Base-by-base conservation (phyloP, 2,888 invertebrate genomes). In the Drosophila rellima region DNA sequence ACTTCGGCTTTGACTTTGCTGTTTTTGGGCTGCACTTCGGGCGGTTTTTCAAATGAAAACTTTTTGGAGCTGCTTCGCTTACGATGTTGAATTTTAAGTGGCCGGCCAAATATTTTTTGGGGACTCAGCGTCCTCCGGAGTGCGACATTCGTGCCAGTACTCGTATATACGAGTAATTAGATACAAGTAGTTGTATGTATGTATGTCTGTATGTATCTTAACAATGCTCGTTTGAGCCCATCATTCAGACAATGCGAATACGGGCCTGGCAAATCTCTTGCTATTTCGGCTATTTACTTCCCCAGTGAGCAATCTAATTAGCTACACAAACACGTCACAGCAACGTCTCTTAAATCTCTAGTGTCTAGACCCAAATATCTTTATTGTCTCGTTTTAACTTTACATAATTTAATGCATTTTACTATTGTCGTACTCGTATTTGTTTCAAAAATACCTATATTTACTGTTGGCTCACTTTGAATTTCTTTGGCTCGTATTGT, bases 401-500 rank as follows among this genome's bases (percentile, higher is more conserved):
- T 82, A 80, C 80, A 82, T 76, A 80, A 78, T 84, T 87, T 80
- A 74, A 82, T 87, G 85, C 78, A 85, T 70, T 84, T 80, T 64
- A 62, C 44, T 76, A 51, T 61, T 56, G 66, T 54, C 20, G 64
- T 40, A 33, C 33, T 59, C 48, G 61, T 57, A 57, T 77, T 77
- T 77, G 77, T 67, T 70, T 69, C 39, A 64, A 66, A 54, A 33
- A 33, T 33, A 42, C n/a, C 20, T 54, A 10, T 78, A 69, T 75
- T 63, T 66, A 44, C 55, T 60, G 56, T 77, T 66, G 55, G 48
- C 45, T 51, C 29, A 23, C 52, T 44, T 10, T 35, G 29, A 55
- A 18, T 75, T 50, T 63, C 20, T 50, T 33, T 31, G 35, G 47
- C 18, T 65, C 23, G 52, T 39, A 60, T 57, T 51, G 48, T 66